phyloP scores from a whole-genome alignment of 2,797 vertebrate species.

The Sparus aurata region DNA sequence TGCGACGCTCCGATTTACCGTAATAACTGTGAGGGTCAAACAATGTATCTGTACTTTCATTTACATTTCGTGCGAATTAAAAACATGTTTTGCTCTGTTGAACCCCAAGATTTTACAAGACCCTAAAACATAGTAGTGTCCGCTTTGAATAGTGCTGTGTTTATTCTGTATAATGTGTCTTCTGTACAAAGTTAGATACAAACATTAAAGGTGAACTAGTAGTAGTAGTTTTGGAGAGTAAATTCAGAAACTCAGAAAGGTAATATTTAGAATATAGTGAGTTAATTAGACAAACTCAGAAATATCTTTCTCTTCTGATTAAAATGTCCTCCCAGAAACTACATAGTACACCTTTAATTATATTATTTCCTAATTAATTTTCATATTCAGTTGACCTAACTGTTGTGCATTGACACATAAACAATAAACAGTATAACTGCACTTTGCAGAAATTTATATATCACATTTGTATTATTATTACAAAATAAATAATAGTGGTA shows the following conservation, averaged over 20 bases:
- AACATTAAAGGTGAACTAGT: background rate
- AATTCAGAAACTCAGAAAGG: too few relatives aligned
- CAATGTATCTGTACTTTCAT: background rate
- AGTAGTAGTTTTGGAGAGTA: too few relatives aligned
- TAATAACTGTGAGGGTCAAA: slow-evolving; percentile 52
- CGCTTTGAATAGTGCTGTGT: background rate
- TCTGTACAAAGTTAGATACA: background rate
- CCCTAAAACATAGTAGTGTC: background rate
- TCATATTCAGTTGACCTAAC: background rate
- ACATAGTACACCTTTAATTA: too few relatives aligned
- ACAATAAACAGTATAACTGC: background rate
- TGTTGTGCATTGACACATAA: too few relatives aligned
- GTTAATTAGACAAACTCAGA: too few relatives aligned
- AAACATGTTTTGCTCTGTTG: background rate
- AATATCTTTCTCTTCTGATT: too few relatives aligned
- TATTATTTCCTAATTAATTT: background rate
- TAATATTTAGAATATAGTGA: too few relatives aligned
- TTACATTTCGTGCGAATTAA: background rate
- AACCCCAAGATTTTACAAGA: background rate
- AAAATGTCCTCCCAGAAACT: too few relatives aligned
- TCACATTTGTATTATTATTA: background rate
- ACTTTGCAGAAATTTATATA: background rate
- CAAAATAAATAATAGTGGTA: background rate
- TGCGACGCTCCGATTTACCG: slow-evolving; percentile 64
- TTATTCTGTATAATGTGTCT: background rate